phyloP scores from a whole-genome alignment of 2,888 invertebrate species.

The Synergus gifuensis region DNA sequence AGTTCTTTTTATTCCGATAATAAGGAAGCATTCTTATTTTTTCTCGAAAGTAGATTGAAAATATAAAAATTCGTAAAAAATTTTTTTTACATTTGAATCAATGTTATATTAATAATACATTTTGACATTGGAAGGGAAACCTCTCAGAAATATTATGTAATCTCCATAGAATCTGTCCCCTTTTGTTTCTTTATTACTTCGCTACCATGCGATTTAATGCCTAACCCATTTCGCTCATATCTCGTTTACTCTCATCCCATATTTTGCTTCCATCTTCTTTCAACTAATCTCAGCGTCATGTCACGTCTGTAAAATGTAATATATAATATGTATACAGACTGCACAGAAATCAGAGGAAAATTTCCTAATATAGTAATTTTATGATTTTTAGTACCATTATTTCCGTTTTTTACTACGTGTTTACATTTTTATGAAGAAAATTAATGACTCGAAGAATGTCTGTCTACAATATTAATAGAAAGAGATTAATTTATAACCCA shows the following conservation, averaged over 20 bases:
- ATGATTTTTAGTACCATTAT: too few relatives aligned
- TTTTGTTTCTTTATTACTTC: not conserved
- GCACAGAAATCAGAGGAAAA: too few relatives aligned
- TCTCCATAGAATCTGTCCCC: not conserved
- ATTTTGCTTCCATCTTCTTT: not conserved
- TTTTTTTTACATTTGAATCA: too few relatives aligned
- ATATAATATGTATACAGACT: not conserved
- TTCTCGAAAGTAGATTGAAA: not conserved
- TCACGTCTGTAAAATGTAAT: not conserved
- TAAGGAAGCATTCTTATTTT: not conserved
- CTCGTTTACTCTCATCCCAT: not conserved
- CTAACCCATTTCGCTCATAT: not conserved
- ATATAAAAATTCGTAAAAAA: not conserved
- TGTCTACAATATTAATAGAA: too few relatives aligned
- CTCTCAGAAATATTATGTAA: not conserved
- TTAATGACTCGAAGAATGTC: too few relatives aligned
- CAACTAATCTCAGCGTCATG: not conserved
- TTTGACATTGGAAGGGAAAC: not conserved
- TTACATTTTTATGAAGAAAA: too few relatives aligned
- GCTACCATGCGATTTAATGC: not conserved
- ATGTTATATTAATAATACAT: not conserved
- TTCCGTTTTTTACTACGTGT: too few relatives aligned
- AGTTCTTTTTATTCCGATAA: not conserved
- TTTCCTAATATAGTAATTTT: too few relatives aligned
- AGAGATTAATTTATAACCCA: too few relatives aligned